Evolutionary conservation across 1,140 invertebrate genomes (phyloP), one percentile per base, ranked within the genome.

Genomic region (Zaprionus camerounensis): DNA sequence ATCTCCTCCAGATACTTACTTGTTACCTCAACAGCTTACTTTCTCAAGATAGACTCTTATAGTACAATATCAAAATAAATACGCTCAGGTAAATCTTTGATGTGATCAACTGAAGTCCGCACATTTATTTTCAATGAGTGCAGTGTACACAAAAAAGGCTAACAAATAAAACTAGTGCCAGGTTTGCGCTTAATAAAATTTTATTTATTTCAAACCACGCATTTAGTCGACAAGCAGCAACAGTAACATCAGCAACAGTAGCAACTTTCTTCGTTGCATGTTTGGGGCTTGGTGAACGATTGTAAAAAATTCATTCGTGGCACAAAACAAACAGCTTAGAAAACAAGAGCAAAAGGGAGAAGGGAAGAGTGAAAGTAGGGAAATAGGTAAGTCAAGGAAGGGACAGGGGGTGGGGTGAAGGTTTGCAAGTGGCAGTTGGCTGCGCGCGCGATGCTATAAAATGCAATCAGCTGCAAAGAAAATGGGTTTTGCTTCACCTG

Each of bases 401-500:
- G 78, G 57, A 66, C 55, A 41, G 34, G 59, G 68, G 64, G 71
- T 69, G 61, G 69, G 70, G 72, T 56, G 17, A 15, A 22, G 15
- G 31, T 36, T 36, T 36, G 6, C 28, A n/a, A 38, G 22, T 64
- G 71, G 71, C 65, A 76, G 76, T 59, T 82, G 80, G 66, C 66
- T 70, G 59, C 53, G 82, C 67, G 51, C 31, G 17, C 76, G 71
- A 67, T 84, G 83, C 84, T 87, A 87, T 87, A 87, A 87, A 87
- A 87, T 88, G 84, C 84, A 87, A 87, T 87, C 84, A 87, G 81
- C 85, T 87, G 84, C 84, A 88, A 87, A 84, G 84, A 81, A 87
- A 87, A 87, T 87, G 85, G 78, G 73, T 88, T 84, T 81, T 65
- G 74, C 74, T 65, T 80, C 74, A 77, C 68, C 78, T 80, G 83